Evolutionary conservation across 2,113 vertebrate species (phyloP).

Genomic region (Campylomormyrus numenius): DNA sequence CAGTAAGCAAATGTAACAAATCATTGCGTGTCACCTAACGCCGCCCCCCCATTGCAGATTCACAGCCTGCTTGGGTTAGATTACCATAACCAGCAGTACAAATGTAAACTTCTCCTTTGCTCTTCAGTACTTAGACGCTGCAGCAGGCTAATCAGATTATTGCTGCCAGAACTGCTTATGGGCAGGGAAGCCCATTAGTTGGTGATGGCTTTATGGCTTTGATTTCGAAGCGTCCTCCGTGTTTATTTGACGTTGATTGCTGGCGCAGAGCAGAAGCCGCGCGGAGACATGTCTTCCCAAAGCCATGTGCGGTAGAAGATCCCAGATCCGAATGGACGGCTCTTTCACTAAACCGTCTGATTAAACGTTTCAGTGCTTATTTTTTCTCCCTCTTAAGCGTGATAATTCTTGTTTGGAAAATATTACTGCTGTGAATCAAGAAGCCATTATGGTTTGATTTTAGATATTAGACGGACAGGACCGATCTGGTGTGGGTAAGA

Average conservation of each 20-base stretch:
- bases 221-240: not conserved
- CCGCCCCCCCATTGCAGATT: not conserved
- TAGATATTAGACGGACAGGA: not conserved
- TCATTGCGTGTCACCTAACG: not conserved
- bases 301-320: not conserved
- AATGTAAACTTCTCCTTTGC: not conserved
- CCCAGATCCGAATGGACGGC: not conserved
- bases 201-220: constrained; percentile 1
- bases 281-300: not conserved
- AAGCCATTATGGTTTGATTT: not conserved
- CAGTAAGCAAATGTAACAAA: not conserved
- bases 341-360: not conserved
- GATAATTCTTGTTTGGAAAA: constrained; percentile 5
- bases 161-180: not conserved
- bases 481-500: not conserved
- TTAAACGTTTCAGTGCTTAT: not conserved
- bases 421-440: not conserved
- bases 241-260: not conserved
- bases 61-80: not conserved
- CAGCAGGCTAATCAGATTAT: not conserved
- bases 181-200: not conserved
- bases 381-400: not conserved
- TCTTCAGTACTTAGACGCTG: not conserved
- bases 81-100: not conserved
- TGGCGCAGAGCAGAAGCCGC: not conserved